These are phyloP conservation scores for Chloroceryle inda DNA, from an alignment of 2,797 vertebrate genomes.

Conservation along the genomic window DNA sequence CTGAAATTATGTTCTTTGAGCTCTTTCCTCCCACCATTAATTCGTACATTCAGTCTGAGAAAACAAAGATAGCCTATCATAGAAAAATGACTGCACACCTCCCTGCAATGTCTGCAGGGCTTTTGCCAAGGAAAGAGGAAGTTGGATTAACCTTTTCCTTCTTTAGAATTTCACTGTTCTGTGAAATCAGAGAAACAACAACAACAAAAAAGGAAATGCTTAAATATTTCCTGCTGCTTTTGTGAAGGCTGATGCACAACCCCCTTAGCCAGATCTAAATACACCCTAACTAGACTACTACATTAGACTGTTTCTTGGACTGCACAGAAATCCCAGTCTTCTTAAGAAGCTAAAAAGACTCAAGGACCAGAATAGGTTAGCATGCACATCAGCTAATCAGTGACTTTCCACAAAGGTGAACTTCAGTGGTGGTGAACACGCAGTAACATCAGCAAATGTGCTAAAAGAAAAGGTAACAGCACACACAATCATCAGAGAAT, in stretches of 20 bases:
- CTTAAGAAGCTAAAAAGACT: neutral
- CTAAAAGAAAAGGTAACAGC: neutral
- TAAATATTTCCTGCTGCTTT: neutral
- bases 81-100: neutral
- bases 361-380: neutral
- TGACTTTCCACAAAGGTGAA: neutral
- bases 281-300: conserved; percentile 7
- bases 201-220: neutral
- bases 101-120: neutral
- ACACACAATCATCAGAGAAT: neutral
- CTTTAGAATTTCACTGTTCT: conserved; percentile 46
- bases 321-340: neutral
- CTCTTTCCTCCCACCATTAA: neutral
- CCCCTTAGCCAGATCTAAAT: neutral
- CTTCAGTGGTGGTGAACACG: neutral
- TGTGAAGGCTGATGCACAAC: conserved; percentile 48
- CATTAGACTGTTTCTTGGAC: neutral
- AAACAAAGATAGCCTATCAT: neutral
- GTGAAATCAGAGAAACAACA: neutral
- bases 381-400: neutral
- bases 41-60: neutral
- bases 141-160: conserved; percentile 12
- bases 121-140: conserved; percentile 13
- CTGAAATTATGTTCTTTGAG: neutral
- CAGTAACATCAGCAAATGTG: neutral